Evolutionary conservation across 2,113 vertebrate genomes (phyloP), one percentile per base, ranked within the genome.

Genomic region (Peromyscus californicus): DNA sequence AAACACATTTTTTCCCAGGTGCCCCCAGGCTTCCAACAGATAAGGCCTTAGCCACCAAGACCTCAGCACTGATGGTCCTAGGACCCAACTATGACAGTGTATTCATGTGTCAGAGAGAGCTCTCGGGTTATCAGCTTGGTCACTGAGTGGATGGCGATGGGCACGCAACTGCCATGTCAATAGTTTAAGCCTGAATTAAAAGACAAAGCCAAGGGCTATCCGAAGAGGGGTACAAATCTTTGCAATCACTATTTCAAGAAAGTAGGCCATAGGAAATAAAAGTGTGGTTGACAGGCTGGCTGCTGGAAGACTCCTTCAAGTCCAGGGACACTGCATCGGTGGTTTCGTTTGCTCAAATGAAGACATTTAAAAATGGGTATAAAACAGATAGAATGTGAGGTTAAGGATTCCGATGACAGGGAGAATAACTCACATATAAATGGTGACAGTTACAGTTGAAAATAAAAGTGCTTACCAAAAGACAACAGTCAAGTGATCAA

Each of bases 381-480:
- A 36, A 94, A 61, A 79, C 54, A 72, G 31, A 48, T 5, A 85
- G 26, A 75, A 45, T 31, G 12, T 92, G 51, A 89, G 65, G 22
- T 83, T 79, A 82, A 92, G 74, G 39, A 91, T 21, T 75, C 1
- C 3, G 19, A 82, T 42, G 69, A 61, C 39, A 57, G 29, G 54
- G 39, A 92, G 26, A 96, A 76, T 72, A 75, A 59, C 11, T 87
- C 24, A 67, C n/a, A 57, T 10, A 59, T 42, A 70, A 94, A 93
- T 70, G 70, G 78, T 26, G 15, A 69, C 19, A 94, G 31, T 76
- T 75, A 57, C 63, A 76, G 33, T 79, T 96, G 70, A 96, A 93
- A 93, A 94, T 48, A 87, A 61, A 96, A 89, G 24, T 69, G 84
- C 33, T 59, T 94, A 63, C 39, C 26, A 36, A 86, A 87, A 36